These are phyloP conservation scores for Zaprionus taronus DNA, from an alignment of 1,140 invertebrate species.

Conservation along the genomic window DNA sequence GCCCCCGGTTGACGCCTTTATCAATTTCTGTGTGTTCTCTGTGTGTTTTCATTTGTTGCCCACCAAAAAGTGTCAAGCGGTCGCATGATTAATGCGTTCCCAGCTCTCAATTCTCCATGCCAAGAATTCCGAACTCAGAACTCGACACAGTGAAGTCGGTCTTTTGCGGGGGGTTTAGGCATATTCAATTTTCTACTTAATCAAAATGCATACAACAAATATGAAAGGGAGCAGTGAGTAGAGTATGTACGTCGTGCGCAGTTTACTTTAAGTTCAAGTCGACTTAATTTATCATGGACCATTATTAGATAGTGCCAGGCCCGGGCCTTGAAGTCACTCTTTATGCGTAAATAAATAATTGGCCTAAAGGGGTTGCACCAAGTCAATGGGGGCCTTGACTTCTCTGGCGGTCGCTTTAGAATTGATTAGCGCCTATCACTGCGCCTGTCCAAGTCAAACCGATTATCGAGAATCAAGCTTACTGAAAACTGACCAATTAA, in stretches of 20 bases:
- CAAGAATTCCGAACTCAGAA: conserved; percentile 19
- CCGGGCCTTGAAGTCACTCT: conserved; percentile 61
- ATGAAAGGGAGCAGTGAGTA: conserved; percentile 60
- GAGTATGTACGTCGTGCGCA: conserved; percentile 18
- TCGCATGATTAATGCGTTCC: conserved; percentile 69
- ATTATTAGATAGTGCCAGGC: conserved; percentile 70
- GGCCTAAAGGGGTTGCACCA: conserved; percentile 49
- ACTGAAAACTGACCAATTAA: neutral
- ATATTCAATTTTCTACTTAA: conserved; percentile 79
- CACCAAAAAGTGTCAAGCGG: conserved; percentile 63
- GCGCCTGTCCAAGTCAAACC: neutral
- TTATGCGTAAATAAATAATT: conserved; percentile 67
- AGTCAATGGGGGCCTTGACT: conserved; percentile 35
- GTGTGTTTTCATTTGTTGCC: conserved; percentile 20
- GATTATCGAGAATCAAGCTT: neutral
- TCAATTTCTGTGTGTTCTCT: conserved; percentile 45
- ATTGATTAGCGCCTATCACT: conserved; percentile 31
- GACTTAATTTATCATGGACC: conserved; percentile 75
- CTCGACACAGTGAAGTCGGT: neutral
- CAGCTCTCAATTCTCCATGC: conserved; percentile 40
- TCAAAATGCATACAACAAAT: conserved; percentile 71
- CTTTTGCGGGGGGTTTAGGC: conserved; percentile 41
- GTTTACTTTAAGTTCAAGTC: conserved; percentile 73
- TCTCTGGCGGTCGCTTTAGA: conserved; percentile 31
- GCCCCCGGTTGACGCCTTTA: conserved; percentile 70